These are phyloP conservation scores for Bombus soroeensis DNA, from an alignment of 1,140 invertebrate genomes.

Conservation along the genomic window DNA sequence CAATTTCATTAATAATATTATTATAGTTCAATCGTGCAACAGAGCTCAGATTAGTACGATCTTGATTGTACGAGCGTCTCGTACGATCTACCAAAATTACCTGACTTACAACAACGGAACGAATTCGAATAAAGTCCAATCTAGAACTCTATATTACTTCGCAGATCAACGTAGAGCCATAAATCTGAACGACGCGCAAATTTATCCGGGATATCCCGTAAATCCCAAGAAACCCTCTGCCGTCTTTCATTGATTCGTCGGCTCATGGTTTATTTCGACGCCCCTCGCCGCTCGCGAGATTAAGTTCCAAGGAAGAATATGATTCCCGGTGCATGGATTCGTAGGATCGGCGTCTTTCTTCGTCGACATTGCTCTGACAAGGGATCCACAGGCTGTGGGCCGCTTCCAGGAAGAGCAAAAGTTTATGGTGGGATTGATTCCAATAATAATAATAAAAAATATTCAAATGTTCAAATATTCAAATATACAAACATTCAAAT, in stretches of 20 bases:
- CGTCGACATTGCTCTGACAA: neutral
- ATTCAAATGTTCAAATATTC: no score
- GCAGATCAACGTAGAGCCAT: neutral
- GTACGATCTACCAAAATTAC: neutral
- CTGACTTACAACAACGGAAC: neutral
- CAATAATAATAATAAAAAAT: no score
- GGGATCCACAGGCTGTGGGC: neutral
- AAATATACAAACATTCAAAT: no score
- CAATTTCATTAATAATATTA: no score
- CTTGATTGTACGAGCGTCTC: neutral
- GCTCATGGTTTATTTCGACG: conserved; percentile 11
- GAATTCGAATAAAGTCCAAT: neutral
- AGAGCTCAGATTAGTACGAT: neutral
- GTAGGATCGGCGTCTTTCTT: neutral
- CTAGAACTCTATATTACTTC: neutral
- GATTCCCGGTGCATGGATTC: conserved; percentile 11
- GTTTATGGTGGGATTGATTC: conserved; percentile 33
- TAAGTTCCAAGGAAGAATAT: conserved; percentile 24
- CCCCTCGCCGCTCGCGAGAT: neutral
- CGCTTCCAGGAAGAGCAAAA: neutral
- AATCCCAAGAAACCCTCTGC: neutral
- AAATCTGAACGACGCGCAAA: conserved; percentile 8
- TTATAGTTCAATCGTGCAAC: no score
- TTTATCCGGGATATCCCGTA: conserved; percentile 6
- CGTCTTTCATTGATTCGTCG: conserved; percentile 30